These are phyloP conservation scores for Tapera naevia DNA, from an alignment of 2,797 vertebrate species.

Conservation along the genomic window DNA sequence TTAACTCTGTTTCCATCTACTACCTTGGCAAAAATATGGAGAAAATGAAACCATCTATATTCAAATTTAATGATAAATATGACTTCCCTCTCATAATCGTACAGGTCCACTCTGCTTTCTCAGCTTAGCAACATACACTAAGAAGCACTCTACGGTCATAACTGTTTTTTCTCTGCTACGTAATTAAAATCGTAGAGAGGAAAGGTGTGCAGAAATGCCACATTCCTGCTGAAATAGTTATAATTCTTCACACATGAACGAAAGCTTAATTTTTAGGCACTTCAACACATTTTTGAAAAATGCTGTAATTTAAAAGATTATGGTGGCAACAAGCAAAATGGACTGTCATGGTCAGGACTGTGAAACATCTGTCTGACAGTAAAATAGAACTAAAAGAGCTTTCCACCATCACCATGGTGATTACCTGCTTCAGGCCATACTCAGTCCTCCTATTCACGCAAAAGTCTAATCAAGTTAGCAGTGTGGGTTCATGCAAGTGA, in stretches of 20 bases:
- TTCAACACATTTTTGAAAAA: not conserved
- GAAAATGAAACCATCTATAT: not conserved
- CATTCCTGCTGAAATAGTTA: not conserved
- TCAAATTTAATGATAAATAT: not conserved
- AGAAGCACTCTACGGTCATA: not conserved
- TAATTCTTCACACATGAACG: not conserved
- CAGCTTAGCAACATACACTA: not conserved
- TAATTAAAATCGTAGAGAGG: not conserved
- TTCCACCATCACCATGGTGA: conserved; percentile 10
- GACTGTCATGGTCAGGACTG: not conserved
- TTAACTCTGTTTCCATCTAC: not conserved
- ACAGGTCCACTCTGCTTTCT: not conserved
- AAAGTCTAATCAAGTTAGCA: not conserved
- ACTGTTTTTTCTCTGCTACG: not conserved
- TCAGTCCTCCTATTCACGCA: not conserved
- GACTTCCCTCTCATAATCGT: not conserved
- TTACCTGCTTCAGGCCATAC: conserved; percentile 34
- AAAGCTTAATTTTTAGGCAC: not conserved
- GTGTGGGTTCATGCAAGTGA: not conserved
- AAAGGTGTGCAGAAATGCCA: not conserved
- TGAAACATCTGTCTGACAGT: not conserved
- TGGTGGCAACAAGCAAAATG: not conserved
- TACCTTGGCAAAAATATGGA: not conserved
- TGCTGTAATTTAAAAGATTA: not conserved
- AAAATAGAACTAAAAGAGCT: not conserved